Evolutionary conservation across 2,797 vertebrate genomes (phyloP).

Genomic region (Aplochiton taeniatus): DNA sequence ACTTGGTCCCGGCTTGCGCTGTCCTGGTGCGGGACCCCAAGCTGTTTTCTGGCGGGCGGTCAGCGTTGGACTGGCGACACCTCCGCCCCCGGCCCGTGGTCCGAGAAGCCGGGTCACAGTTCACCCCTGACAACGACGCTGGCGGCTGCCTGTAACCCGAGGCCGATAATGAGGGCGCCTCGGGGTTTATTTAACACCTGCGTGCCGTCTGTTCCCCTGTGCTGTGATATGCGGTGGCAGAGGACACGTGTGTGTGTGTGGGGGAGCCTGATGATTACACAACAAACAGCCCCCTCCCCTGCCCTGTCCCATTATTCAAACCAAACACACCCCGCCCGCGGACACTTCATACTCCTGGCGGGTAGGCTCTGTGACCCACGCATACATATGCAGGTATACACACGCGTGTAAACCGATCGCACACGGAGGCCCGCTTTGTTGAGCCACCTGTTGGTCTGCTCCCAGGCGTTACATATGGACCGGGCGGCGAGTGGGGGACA

Average conservation of each 20-base stretch:
- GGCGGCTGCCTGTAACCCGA: neutral
- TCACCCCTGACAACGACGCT: neutral
- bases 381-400: neutral
- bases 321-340: neutral
- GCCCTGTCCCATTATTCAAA: neutral
- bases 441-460: too few relatives aligned
- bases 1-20: too few relatives aligned
- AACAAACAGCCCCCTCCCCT: neutral
- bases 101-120: neutral
- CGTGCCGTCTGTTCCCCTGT: neutral
- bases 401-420: neutral
- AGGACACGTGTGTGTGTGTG: neutral
- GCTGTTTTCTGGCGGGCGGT: neutral
- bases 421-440: too few relatives aligned
- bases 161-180: neutral
- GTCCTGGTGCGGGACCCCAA: too few relatives aligned
- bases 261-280: neutral
- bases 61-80: neutral
- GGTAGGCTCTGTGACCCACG: neutral
- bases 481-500: slow-evolving; percentile 36
- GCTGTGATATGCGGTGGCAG: neutral
- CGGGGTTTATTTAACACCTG: neutral
- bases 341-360: too few relatives aligned
- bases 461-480: slow-evolving; percentile 50
- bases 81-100: too few relatives aligned